Conservation (phyloP, 2,113 vertebrate genomes). For the Piaya cayana region DNA sequence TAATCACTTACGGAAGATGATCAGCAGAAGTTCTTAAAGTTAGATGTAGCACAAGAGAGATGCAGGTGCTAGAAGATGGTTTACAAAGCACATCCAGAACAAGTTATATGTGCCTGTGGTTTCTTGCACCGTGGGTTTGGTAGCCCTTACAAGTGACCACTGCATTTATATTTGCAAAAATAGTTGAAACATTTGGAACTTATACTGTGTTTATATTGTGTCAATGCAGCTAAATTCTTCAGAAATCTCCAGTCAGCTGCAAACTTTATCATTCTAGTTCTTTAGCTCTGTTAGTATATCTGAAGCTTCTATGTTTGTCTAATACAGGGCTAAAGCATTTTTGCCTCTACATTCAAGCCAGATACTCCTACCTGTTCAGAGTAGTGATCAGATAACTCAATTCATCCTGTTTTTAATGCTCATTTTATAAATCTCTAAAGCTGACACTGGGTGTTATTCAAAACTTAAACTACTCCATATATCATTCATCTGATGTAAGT, state of each 20-base stretch:
- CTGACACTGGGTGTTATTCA: neutral
- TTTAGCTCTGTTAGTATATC: neutral
- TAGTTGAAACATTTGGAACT: neutral
- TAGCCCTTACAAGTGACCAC: neutral
- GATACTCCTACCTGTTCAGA: neutral
- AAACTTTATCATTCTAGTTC: neutral
- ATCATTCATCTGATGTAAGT: slow-evolving; percentile 4
- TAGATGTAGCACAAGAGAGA: neutral
- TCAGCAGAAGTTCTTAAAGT: neutral
- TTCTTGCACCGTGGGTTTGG: neutral
- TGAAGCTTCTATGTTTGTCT: neutral
- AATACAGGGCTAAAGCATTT: neutral
- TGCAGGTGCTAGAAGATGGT: neutral
- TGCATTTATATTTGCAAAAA: neutral
- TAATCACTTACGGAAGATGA: neutral
- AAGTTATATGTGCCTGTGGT: neutral
- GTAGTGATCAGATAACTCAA: slow-evolving; percentile 2
- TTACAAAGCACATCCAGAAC: neutral
- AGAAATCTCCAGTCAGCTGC: neutral
- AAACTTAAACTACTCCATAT: neutral
- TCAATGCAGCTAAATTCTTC: neutral
- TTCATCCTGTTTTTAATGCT: neutral
- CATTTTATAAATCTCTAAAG: slow-evolving; percentile 16
- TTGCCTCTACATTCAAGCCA: neutral
- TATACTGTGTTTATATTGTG: neutral